Percentiles rank a stretch among this genome's conserved stretches.
Evolutionary conservation across 2,888 invertebrate species (phyloP).

Genomic region (Colostygia pectinataria): DNA sequence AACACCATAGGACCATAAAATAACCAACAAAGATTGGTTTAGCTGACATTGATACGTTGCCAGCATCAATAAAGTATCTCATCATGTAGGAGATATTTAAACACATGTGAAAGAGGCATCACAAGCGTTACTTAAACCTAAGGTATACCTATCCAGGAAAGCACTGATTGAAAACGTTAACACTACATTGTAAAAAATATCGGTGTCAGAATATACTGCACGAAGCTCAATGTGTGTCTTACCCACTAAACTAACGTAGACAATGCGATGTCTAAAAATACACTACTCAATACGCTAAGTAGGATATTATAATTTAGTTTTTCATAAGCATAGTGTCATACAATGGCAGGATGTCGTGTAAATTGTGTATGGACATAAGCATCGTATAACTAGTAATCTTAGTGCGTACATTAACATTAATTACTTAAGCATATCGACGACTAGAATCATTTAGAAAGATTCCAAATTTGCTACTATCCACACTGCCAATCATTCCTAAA

Average conservation of each 20-base stretch:
- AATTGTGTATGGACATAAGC: conserved; percentile 82
- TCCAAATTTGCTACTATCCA: conserved; percentile 63
- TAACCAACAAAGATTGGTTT: not conserved
- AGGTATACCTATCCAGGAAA: conserved; percentile 56
- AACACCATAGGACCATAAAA: not conserved
- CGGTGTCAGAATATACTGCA: conserved; percentile 72
- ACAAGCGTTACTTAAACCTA: conserved; percentile 53
- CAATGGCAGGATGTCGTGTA: conserved; percentile 79
- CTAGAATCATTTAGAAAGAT: conserved; percentile 81
- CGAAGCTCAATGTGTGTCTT: conserved; percentile 80
- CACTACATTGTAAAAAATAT: conserved; percentile 74
- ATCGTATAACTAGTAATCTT: conserved; percentile 75
- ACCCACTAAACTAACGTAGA: conserved; percentile 79
- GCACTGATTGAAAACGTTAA: conserved; percentile 61
- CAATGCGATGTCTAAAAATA: conserved; percentile 82
- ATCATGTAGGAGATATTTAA: conserved; percentile 22
- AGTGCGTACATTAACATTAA: conserved; percentile 77
- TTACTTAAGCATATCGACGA: conserved; percentile 73
- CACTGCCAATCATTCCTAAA: conserved; percentile 34
- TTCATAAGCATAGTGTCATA: conserved; percentile 80
- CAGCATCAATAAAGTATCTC: conserved; percentile 2
- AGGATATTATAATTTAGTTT: conserved; percentile 75
- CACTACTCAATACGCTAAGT: conserved; percentile 78
- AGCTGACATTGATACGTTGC: conserved; percentile 5
- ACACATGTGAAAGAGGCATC: conserved; percentile 38